Base-by-base conservation (phyloP, 2,888 invertebrate genomes). In the Phymatocera aterrima region DNA sequence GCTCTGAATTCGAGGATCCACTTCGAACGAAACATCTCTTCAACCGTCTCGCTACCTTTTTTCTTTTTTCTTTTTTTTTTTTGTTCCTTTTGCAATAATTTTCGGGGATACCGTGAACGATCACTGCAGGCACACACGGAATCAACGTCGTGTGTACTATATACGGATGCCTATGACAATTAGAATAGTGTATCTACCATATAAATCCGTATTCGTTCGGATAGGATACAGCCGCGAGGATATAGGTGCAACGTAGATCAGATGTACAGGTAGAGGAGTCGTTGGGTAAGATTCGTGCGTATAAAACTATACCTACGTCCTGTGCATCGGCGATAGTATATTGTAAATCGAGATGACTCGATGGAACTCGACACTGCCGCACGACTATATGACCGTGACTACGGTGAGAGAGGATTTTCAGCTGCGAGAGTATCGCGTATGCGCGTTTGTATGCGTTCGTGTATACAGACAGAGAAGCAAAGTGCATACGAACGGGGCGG, bases 311-410 rank as follows among this genome's bases (percentile, higher is more conserved):
- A 48, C 51, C 31, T 18, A 68, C 28, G 28, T 60, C 21, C 6
- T 24, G 5, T 64, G n/a, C 18, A 64, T 72, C 51, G 72, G 51
- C 51, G 75, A n/a, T n/a, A n/a, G n/a, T n/a, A n/a, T 75, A 37
- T 31, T 24, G 75, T 75, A 75, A 75, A 37, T 75, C 60, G 75
- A 75, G 75, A 54, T 37, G 75, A 40, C 75, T 18, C 24, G 40
- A 21, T 21, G 75, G 40, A 54, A 75, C 75, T 75, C 75, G 75
- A 75, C 75, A 75, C 75, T 60, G 60, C 18, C 15, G 51, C n/a
- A 51, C 15, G 51, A 57, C 21, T n/a, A n/a, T n/a, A n/a, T 28
- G 57, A 28, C 43, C 68, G 43, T 68, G 68, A 68, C 28, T 40
- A 43, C 15, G 64, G 64, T 68, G 24, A 68, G 18, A 37, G 61